Conservation (phyloP, 2,888 invertebrate genomes). For the Hypena proboscidalis region DNA sequence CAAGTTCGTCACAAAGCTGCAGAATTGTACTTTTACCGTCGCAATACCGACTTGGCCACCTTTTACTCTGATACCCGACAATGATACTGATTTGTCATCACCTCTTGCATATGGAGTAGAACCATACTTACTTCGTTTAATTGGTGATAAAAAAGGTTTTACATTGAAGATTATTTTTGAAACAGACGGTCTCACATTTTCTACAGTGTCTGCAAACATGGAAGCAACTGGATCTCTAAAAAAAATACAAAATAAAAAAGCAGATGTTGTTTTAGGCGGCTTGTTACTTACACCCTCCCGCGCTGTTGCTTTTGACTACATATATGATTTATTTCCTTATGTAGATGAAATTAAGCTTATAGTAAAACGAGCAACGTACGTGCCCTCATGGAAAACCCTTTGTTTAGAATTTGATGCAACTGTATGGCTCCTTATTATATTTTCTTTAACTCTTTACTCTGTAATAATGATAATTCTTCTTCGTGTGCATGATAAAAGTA, state of each 20-base stretch:
- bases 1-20: conserved; percentile 49
- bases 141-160: conserved; percentile 54
- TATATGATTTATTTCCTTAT: conserved; percentile 24
- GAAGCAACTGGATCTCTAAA: conserved; percentile 15
- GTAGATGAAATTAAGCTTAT: conserved; percentile 32
- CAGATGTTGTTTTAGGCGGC: conserved; percentile 28
- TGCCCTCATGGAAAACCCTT: conserved; percentile 32
- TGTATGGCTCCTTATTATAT: conserved; percentile 26
- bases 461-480: conserved; percentile 17
- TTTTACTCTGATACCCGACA: conserved; percentile 15
- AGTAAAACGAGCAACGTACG: conserved; percentile 15
- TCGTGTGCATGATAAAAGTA: conserved; percentile 19
- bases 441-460: conserved; percentile 15
- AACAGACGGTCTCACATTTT: conserved; percentile 39
- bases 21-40: conserved; percentile 55
- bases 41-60: conserved; percentile 59
- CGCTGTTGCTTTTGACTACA: conserved; percentile 20
- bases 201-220: conserved; percentile 44
- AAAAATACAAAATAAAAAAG: conserved; percentile 25
- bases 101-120: conserved; percentile 40
- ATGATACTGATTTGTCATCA: conserved; percentile 7
- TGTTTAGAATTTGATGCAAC: conserved; percentile 32
- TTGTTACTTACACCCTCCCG: conserved; percentile 26
- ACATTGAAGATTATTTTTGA: conserved; percentile 47
- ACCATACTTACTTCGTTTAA: conserved; percentile 47